Conservation (phyloP, 2,888 invertebrate genomes). For the Epinotia brunnichana region DNA sequence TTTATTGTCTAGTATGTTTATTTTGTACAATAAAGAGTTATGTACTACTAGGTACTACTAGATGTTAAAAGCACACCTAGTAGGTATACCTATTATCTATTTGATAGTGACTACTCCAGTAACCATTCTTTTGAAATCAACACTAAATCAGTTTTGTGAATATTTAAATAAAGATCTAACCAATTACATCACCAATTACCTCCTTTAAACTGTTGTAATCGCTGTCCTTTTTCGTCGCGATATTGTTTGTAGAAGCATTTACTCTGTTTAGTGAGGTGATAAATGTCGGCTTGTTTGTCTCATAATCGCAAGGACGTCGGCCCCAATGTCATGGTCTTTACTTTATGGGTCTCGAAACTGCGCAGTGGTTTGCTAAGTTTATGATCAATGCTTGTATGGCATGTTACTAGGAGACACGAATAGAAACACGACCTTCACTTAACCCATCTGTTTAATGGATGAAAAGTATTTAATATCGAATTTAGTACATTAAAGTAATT, state of each 20-base stretch:
- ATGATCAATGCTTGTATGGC: background rate
- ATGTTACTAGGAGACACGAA: too few relatives aligned
- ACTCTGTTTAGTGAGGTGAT: conserved; percentile 40
- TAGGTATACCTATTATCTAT: too few relatives aligned
- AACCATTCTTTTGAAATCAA: background rate
- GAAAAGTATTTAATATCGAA: too few relatives aligned
- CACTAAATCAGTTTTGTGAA: conserved; percentile 4
- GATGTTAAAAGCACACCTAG: too few relatives aligned
- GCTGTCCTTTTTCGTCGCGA: conserved; percentile 24
- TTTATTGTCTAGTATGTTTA: too few relatives aligned
- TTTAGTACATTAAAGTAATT: too few relatives aligned
- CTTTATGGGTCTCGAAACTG: conserved; percentile 51
- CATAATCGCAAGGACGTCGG: conserved; percentile 62
- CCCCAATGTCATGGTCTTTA: conserved; percentile 65
- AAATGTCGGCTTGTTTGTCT: conserved; percentile 49
- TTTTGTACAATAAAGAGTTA: too few relatives aligned
- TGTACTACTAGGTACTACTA: too few relatives aligned
- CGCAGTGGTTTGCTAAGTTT: conserved; percentile 34
- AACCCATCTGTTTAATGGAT: too few relatives aligned
- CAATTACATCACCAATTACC: conserved; percentile 16
- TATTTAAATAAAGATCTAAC: conserved; percentile 4
- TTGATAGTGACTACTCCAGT: background rate
- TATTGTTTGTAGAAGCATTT: conserved; percentile 36
- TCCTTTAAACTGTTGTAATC: conserved; percentile 22
- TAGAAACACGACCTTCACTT: too few relatives aligned